Evolutionary conservation across 2,888 invertebrate species (phyloP).

Genomic region (Macaria liturata): DNA sequence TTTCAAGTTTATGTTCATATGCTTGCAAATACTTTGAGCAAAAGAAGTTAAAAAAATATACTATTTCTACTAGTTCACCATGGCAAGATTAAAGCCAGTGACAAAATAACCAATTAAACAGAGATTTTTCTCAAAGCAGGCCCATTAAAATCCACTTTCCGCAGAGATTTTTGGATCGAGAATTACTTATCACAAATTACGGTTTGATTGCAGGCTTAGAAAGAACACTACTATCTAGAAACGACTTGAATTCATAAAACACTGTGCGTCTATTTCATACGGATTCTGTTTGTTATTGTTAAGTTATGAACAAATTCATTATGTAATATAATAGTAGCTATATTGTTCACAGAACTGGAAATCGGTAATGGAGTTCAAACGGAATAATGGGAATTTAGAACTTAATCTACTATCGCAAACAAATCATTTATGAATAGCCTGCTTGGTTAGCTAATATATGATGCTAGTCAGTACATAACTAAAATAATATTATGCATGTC

Average conservation of each 20-base stretch:
- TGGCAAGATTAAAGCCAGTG: slow-evolving; percentile 9
- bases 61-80: not conserved
- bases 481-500: too few relatives aligned
- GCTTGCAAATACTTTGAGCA: not conserved
- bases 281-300: not conserved
- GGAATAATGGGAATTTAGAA: not conserved
- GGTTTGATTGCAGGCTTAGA: slow-evolving; percentile 31
- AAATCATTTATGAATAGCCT: not conserved
- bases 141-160: slow-evolving; percentile 35
- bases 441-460: too few relatives aligned
- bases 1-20: too few relatives aligned
- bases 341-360: slow-evolving; percentile 2
- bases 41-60: not conserved
- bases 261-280: too few relatives aligned
- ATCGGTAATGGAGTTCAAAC: slow-evolving; percentile 3
- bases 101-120: slow-evolving; percentile 18
- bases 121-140: slow-evolving; percentile 29
- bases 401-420: not conserved
- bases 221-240: slow-evolving; percentile 4
- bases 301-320: not conserved
- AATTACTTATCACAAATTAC: slow-evolving; percentile 30
- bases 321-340: too few relatives aligned
- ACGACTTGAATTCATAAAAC: too few relatives aligned
- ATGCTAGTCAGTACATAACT: too few relatives aligned
- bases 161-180: slow-evolving; percentile 25